phyloP scores from a whole-genome alignment of 2,113 vertebrate species.

The Apteryx mantelli region DNA sequence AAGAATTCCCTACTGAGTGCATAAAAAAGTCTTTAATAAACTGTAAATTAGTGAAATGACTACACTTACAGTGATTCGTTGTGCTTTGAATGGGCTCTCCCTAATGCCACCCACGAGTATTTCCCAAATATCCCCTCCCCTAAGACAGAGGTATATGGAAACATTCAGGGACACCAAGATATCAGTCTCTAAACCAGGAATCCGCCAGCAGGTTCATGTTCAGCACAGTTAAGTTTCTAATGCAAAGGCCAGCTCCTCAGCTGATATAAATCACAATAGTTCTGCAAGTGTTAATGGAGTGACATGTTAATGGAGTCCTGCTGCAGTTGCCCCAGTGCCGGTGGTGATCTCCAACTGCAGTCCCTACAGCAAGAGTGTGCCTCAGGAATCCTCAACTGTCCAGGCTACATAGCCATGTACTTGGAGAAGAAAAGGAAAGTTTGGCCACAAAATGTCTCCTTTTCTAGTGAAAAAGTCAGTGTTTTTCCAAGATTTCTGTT shows the following conservation, averaged over 20 bases:
- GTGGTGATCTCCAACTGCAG: neutral
- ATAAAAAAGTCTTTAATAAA: neutral
- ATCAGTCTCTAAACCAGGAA: neutral
- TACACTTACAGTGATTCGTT: neutral
- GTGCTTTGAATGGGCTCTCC: neutral
- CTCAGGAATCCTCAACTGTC: neutral
- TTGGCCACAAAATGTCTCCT: neutral
- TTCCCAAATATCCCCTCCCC: fast-evolving
- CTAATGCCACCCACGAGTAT: neutral
- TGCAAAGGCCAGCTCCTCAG: neutral
- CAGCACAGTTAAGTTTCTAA: neutral
- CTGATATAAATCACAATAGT: neutral
- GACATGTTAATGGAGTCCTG: neutral
- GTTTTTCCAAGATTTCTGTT: neutral
- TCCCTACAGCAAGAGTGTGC: neutral
- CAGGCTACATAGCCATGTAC: neutral
- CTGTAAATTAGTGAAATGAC: neutral
- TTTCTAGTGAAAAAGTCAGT: neutral
- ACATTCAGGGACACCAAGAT: neutral
- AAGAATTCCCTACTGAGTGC: neutral
- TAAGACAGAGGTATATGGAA: neutral
- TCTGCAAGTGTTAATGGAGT: neutral
- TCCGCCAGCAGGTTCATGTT: neutral
- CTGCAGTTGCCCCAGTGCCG: neutral
- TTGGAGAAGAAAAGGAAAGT: neutral